Conservation (phyloP, 2,797 vertebrate genomes). For the Trachops cirrhosus region DNA sequence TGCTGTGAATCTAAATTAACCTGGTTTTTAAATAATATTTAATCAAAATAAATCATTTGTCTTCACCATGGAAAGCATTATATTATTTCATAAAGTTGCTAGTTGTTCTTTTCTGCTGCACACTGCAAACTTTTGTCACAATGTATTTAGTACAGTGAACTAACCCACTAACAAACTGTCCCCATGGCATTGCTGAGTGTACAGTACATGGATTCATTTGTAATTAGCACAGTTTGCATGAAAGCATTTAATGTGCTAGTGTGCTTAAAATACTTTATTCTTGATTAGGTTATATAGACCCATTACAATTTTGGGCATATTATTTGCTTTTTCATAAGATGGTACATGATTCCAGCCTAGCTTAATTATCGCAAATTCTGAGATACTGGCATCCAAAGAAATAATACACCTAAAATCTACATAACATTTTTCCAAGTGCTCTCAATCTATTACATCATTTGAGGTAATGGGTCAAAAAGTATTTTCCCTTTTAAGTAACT, state of each 20-base stretch:
- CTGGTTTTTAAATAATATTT: conserved; percentile 13
- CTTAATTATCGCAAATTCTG: conserved; percentile 36
- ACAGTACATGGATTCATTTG: not conserved
- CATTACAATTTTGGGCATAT: not conserved
- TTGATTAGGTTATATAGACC: conserved; percentile 2
- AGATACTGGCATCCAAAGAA: conserved; percentile 45
- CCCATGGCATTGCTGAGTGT: not conserved
- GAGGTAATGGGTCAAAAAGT: not conserved
- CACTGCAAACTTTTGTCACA: not conserved
- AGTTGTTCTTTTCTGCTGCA: conserved; percentile 31
- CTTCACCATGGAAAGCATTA: conserved; percentile 15
- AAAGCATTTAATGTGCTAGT: conserved; percentile 43
- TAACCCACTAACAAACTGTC: conserved; percentile 38
- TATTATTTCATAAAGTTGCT: conserved; percentile 16
- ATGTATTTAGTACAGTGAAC: not conserved
- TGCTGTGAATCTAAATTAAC: not conserved
- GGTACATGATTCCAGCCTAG: conserved; percentile 4
- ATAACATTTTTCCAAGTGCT: conserved; percentile 7
- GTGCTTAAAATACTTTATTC: conserved; percentile 40
- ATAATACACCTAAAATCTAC: not conserved
- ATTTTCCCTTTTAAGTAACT: conserved; percentile 43
- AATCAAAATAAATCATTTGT: not conserved
- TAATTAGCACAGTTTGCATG: conserved; percentile 50
- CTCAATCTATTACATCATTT: not conserved
- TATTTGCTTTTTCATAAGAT: not conserved